These are phyloP conservation scores for Seriola aureovittata DNA, from an alignment of 2,113 vertebrate genomes.

Conservation along the genomic window DNA sequence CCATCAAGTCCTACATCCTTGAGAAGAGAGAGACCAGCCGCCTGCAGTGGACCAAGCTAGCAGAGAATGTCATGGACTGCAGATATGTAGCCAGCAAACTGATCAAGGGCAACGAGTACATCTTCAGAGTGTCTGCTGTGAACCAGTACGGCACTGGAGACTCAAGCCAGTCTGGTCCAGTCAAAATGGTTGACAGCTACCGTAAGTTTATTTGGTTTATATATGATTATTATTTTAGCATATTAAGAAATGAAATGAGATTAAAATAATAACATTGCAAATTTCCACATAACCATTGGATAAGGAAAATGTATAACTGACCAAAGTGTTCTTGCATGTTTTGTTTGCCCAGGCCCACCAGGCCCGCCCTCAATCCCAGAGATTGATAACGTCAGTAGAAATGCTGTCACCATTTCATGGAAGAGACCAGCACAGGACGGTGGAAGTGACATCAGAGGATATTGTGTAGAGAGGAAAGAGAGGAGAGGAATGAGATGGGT, in stretches of 20 bases:
- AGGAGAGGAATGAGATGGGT: constrained; percentile 97
- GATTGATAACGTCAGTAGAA: constrained; percentile 93
- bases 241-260: too few relatives aligned
- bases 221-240: neutral
- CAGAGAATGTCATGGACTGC: constrained; percentile 94
- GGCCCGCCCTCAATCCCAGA: constrained; percentile 96
- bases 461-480: constrained; percentile 94
- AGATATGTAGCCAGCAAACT: constrained; percentile 92
- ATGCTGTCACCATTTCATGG: constrained; percentile 93
- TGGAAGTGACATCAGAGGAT: constrained; percentile 97
- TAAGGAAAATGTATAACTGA: neutral
- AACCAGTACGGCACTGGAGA: constrained; percentile 97
- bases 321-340: constrained; percentile 12
- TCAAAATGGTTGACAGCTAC: constrained; percentile 97
- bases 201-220: constrained; percentile 82
- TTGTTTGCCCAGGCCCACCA: constrained; percentile 83
- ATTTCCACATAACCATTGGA: neutral
- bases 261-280: neutral
- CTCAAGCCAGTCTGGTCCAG: constrained; percentile 90
- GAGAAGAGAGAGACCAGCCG: constrained; percentile 99
- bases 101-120: constrained; percentile 98
- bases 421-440: constrained; percentile 94
- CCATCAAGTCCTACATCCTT: constrained; percentile 94
- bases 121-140: constrained; percentile 96
- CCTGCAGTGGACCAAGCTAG: constrained; percentile 95